phyloP scores from a whole-genome alignment of 1,140 invertebrate genomes.

The Pollicipes pollicipes region DNA sequence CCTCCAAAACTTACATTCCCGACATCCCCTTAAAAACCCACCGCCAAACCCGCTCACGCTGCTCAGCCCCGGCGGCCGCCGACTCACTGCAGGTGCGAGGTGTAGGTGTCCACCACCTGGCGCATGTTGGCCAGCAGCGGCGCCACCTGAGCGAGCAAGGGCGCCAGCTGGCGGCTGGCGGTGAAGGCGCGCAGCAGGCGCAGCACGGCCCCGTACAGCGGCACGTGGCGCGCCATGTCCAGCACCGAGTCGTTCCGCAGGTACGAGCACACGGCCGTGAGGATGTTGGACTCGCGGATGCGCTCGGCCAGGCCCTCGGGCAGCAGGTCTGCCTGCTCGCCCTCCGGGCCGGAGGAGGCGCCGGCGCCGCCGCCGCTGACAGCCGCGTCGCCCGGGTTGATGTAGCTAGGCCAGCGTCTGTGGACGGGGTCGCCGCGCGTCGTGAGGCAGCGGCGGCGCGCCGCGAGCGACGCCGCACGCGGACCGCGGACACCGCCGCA shows the following conservation, averaged over 20 bases:
- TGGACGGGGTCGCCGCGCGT: too few relatives aligned
- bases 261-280: constrained; percentile 76
- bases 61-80: too few relatives aligned
- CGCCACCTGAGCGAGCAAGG: constrained; percentile 44
- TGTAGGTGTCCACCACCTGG: constrained; percentile 75
- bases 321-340: constrained; percentile 22
- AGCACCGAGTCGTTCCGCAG: constrained; percentile 84
- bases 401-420: too few relatives aligned
- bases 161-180: constrained; percentile 42
- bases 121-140: constrained; percentile 68
- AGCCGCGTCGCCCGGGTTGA: too few relatives aligned
- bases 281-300: constrained; percentile 58
- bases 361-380: background rate
- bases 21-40: too few relatives aligned
- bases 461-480: too few relatives aligned
- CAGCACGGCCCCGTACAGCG: constrained; percentile 66
- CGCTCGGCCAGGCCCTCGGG: constrained; percentile 53
- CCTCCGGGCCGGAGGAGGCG: background rate
- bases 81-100: constrained; percentile 53
- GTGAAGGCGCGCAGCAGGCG: constrained; percentile 62
- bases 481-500: too few relatives aligned
- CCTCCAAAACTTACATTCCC: too few relatives aligned
- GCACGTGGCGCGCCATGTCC: constrained; percentile 86
- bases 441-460: too few relatives aligned
- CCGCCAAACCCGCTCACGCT: too few relatives aligned